phyloP scores from a whole-genome alignment of 2,113 vertebrate species.

The Gorilla gorilla region DNA sequence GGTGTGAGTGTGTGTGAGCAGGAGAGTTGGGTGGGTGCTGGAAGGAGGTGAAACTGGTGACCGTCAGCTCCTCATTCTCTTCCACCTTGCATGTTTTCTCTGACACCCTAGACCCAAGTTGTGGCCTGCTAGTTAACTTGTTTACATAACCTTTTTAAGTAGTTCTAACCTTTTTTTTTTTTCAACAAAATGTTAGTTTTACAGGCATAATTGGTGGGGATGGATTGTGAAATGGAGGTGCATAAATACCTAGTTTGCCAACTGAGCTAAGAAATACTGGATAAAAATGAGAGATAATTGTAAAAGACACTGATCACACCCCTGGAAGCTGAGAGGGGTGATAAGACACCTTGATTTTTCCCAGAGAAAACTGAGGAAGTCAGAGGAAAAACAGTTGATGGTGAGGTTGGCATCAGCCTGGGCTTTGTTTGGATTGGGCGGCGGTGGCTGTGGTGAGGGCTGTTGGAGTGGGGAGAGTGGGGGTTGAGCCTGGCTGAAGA shows the following conservation, averaged over 20 bases:
- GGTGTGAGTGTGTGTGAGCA: accelerated
- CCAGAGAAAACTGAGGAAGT: slow-evolving; percentile 66
- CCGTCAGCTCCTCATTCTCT: neutral
- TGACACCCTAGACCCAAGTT: accelerated
- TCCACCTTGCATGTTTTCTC: neutral
- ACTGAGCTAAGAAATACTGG: slow-evolving; percentile 29
- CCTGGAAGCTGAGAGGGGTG: slow-evolving; percentile 32
- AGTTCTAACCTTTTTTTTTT: neutral
- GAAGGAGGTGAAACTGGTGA: neutral
- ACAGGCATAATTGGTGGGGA: slow-evolving; percentile 62
- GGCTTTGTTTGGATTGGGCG: neutral
- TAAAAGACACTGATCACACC: slow-evolving; percentile 60
- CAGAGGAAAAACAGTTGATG: slow-evolving; percentile 13
- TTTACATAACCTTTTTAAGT: neutral
- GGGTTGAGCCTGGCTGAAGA: neutral
- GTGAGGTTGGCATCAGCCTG: neutral
- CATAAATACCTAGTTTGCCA: slow-evolving; percentile 52
- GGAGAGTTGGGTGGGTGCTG: accelerated
- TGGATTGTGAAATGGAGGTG: slow-evolving; percentile 55
- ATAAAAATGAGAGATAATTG: slow-evolving; percentile 71
- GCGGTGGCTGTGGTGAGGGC: neutral
- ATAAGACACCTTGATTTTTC: slow-evolving; percentile 68
- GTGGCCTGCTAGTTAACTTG: neutral
- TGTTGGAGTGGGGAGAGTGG: neutral
- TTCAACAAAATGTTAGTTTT: slow-evolving; percentile 55